Base-by-base conservation (phyloP, 2,888 invertebrate species). In the Pandemis cinnamomeana region DNA sequence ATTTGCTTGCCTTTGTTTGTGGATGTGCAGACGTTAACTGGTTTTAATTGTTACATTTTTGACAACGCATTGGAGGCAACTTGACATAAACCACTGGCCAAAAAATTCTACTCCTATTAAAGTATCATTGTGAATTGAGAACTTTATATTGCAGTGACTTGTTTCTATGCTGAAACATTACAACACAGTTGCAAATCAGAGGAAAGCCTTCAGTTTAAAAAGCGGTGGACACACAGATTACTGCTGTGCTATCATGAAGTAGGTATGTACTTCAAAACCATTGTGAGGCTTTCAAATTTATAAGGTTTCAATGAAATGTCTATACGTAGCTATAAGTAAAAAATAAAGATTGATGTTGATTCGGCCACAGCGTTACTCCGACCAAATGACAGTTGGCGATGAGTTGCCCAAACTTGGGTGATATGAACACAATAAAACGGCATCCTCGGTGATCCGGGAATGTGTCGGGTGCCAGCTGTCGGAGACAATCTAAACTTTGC, bases 401-500 rank as follows among this genome's bases (percentile, higher is more conserved):
- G 87, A 89, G 86, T 89, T 88, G 80, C 80, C 83, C 81, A 88
- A 90, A 90, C 84, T 89, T 88, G 82, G 83, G 77, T 84, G 83
- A 89, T 89, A 90, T 89, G 88, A 87, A 90, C 91, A 92, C 92
- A 92, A 91, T 92, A 92, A 92, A 92, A 89, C 84, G 89, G 82
- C 83, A 83, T 86, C 84, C 82, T 85, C 87, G 84, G 84, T 84
- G 87, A 90, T 87, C 85, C 86, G 83, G 85, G 89, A 91, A 92
- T 92, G 91, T 90, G 91, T 89, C 88, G 87, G 93, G 92, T 91
- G 94, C 91, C 93, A 91, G 89, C 92, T 94, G 94, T 90, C 89
- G 87, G 86, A 90, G 91, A 93, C 94, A 94, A 94, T 94, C 94
- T 93, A 94, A 94, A 94, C 94, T 94, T 94, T 90, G 86, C 86